Conservation (phyloP, 2,113 vertebrate genomes). For the Cottus gobio region DNA sequence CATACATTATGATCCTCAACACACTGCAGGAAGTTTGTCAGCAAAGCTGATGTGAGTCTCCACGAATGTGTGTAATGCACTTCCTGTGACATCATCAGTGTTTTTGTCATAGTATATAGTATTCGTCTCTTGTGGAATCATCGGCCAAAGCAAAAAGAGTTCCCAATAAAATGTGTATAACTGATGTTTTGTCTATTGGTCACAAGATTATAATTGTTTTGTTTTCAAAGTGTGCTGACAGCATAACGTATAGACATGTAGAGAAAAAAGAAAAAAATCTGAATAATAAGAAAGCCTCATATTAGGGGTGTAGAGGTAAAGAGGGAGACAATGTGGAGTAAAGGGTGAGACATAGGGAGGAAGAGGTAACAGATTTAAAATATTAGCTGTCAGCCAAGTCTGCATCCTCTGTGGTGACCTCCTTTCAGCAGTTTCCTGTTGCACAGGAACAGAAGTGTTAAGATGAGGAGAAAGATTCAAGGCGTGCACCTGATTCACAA, state of each 20-base stretch:
- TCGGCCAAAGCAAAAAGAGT: background rate
- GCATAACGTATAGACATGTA: too few relatives aligned
- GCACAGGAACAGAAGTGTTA: constrained; percentile 40
- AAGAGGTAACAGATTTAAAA: constrained; percentile 14
- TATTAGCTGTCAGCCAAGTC: constrained; percentile 13
- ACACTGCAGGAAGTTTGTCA: constrained; percentile 19
- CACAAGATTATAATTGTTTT: background rate
- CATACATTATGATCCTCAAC: constrained; percentile 15
- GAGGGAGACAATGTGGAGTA: background rate
- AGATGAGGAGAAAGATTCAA: background rate
- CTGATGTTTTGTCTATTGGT: background rate
- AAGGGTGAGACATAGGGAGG: background rate
- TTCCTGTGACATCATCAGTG: constrained; percentile 28
- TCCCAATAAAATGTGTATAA: background rate
- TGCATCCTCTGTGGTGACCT: constrained; percentile 26
- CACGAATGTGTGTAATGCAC: constrained; percentile 45
- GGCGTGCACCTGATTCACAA: constrained; percentile 26
- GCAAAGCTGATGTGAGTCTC: constrained; percentile 16
- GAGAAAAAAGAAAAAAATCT: background rate
- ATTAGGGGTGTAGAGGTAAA: background rate
- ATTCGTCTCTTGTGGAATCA: constrained; percentile 5
- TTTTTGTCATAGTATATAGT: background rate
- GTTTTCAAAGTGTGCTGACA: background rate
- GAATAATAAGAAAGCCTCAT: background rate
- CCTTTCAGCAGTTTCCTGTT: constrained; percentile 65